Evolutionary conservation across 2,888 invertebrate species (phyloP), one percentile per base, ranked within the genome.

Genomic region (Gastrophysa polygoni): DNA sequence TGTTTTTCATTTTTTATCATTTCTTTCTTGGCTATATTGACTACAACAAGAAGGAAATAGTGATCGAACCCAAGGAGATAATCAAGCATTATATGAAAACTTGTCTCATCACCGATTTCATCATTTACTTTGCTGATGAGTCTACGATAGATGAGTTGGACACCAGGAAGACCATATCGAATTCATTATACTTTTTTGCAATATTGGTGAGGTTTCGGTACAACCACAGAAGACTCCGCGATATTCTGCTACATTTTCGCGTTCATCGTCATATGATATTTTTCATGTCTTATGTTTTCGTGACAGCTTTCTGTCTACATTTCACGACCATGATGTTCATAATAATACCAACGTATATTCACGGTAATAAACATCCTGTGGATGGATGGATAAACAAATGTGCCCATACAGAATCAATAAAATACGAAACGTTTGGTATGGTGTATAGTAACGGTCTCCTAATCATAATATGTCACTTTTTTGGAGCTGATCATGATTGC

Each of bases 21-120:
- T 52, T 52, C 10, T 32, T 52, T 7, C 14, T 38, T n/a, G 52
- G 52, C 6, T 38, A 52, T 34, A 20, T 52, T 6, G 34, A 52
- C 6, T 14, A 34, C 18, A 52, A 52, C n/a, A 38, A 21, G 7
- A 16, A 20, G 38, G 20, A 14, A 18, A 20, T 52, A 7, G 16
- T 38, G 1, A 32, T 52, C 1, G 52, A 38, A 10, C 34, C 17
- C 14, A 52, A 21, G 14, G 3, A 6, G 8, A 38, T 52, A 10
- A 10, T 14, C 38, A 5, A 1, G 11, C 38, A 32, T 34, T 38
- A 38, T 14, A 7, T 38, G 14, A 38, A 14, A 38, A 38, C 38
- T 38, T 38, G 14, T 14, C 14, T 38, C 38, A 38, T 38, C 6
- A 10, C 14, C 14, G 38, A 38, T 38, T 2, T 14, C 14, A 4